Base-by-base conservation (phyloP, 1,140 invertebrate genomes). In the Eumaeus atala region DNA sequence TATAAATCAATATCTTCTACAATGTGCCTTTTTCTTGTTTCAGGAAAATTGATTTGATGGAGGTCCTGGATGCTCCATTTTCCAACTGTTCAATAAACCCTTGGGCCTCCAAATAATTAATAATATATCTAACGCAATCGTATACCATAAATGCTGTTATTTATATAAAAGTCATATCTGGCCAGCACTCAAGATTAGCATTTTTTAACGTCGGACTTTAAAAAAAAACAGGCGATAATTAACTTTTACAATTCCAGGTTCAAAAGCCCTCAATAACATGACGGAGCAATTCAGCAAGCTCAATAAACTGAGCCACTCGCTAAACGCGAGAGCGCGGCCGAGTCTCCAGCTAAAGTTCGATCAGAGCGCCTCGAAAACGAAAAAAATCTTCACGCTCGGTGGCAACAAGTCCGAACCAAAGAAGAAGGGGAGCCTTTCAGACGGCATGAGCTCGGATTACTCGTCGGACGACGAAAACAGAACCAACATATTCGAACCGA, bases 251-350 rank as follows among this genome's bases (percentile, higher is more conserved):
- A 28, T 53, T 72, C 9, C 64, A 87, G 83, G 83, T 72, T 93
- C 93, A 11, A 95, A 95, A 88, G 95, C 95, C 48, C 82, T 96
- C 11, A 94, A 90, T 34, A 96, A 95, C 77, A 92, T 96, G 84
- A 91, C 93, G 0, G 94, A 95, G 52, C 94, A 95, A 69, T 94
- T 96, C 75, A 94, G 92, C 37, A 95, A 95, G 76, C 71, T 95
- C 2, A 95, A 94, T 72, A 92, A 92, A 72, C 84, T 96, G 11
- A 91, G 93, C 36, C 91, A 92, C 54, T 92, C 89, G 1, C 90
- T 93, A 11, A 92, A 91, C 75, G 87, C 89, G 0, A 78, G 79
- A 68, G 77, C 81, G 21, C 67, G 80, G 44, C 83, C 86, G 6
- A 75, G 73, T 53, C 68, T 83, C 3, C 75, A 88, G 64, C 59